Base-by-base conservation (phyloP, 2,888 invertebrate genomes). In the Drosophila hawaiiensis region DNA sequence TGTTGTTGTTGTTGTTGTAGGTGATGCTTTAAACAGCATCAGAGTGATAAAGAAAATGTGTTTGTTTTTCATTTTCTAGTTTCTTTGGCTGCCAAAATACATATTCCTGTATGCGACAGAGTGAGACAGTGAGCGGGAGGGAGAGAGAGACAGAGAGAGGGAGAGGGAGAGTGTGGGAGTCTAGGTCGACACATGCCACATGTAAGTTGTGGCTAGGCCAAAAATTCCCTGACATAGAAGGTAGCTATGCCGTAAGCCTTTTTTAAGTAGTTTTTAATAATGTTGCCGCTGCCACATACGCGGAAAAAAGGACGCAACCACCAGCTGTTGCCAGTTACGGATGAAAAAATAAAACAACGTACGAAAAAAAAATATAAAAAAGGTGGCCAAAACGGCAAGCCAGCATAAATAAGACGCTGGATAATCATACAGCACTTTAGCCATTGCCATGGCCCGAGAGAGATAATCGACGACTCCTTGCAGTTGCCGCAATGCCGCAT, bases 61-160 rank as follows among this genome's bases (percentile, higher is more conserved):
- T 86, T 84, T 84, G 83, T 82, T 84, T 84, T 86, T 86, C 86
- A 86, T 84, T 84, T 86, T 83, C 86, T 78, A 78, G 83, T 73
- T 73, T 69, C 76, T 73, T 71, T 72, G 71, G 68, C 76, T 74
- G 68, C 64, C 75, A 65, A 76, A 69, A 75, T 47, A 68, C 69
- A 75, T 49, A 64, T 37, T 16, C 29, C 31, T 39, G n/a, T 3
- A 41, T 1, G n/a, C 28, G 28, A 16, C 9, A 1, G 28, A 22
- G 7, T 1, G 28, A 14, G 56, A 25, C 2, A n/a, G 25, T 16
- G 16, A 47, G 4, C 5, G 6, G 12, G 1, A 4, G 28, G 1
- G 9, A 14, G 39, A 33, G 22, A 1, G n/a, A 16, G 6, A 7
- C 12, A 52, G 9, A 19, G 5, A 22, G 31, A 22, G 53, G 10